These are phyloP conservation scores for Sebastolobus altivelis DNA, from an alignment of 2,797 vertebrate genomes.

Conservation along the genomic window DNA sequence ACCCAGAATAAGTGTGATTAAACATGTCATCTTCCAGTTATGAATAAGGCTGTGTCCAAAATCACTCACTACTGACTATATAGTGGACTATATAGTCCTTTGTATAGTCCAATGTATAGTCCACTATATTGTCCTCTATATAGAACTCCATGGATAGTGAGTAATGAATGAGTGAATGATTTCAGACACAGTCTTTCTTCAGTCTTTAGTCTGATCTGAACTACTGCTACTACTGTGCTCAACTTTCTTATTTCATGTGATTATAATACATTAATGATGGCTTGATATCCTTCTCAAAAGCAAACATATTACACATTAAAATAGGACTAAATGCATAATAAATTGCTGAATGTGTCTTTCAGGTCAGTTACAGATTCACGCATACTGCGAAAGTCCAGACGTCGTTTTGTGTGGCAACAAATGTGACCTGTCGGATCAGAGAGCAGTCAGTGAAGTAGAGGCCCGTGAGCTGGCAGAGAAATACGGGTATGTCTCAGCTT, in stretches of 20 bases:
- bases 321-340: background rate
- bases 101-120: no score
- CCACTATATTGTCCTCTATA: no score
- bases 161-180: no score
- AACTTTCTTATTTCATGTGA: background rate
- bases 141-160: no score
- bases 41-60: background rate
- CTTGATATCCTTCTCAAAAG: background rate
- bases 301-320: background rate
- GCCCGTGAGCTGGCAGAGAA: conserved; percentile 94
- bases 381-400: conserved; percentile 98
- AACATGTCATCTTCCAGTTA: background rate
- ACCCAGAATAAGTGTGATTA: background rate
- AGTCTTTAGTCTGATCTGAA: background rate
- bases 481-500: conserved; percentile 89
- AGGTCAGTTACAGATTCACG: conserved; percentile 97
- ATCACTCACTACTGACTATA: no score
- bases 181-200: background rate
- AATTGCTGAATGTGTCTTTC: conserved; percentile 35
- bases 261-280: background rate
- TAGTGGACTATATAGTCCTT: fast-evolving
- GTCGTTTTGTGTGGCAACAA: conserved; percentile 97
- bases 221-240: background rate
- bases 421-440: conserved; percentile 93
- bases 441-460: conserved; percentile 90